Evolutionary conservation across 2,797 vertebrate species (phyloP).

Genomic region (Coracias cyanogaster): DNA sequence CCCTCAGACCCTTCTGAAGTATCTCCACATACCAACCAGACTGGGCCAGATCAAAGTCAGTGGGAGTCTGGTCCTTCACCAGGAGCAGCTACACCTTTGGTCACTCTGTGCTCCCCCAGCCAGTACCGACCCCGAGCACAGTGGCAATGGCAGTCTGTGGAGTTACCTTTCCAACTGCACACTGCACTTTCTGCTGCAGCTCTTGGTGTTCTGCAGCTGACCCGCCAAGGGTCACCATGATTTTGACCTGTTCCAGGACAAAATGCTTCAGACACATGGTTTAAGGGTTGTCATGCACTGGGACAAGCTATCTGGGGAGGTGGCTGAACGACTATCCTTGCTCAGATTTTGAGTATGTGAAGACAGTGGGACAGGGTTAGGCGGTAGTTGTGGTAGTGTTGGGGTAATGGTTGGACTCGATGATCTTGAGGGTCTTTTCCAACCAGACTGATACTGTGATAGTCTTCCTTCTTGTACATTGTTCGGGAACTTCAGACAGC

Average conservation of each 20-base stretch:
- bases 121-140: rapidly evolving
- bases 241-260: neutral
- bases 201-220: rapidly evolving
- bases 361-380: too few relatives aligned
- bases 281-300: too few relatives aligned
- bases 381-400: too few relatives aligned
- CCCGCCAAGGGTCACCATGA: rapidly evolving
- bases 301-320: too few relatives aligned
- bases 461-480: neutral
- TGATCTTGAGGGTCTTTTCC: too few relatives aligned
- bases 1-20: neutral
- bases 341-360: too few relatives aligned
- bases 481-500: neutral
- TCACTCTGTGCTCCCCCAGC: neutral
- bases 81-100: neutral
- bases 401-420: too few relatives aligned
- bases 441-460: too few relatives aligned
- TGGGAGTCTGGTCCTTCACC: neutral
- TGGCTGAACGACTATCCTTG: too few relatives aligned
- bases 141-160: neutral
- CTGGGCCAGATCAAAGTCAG: rapidly evolving
- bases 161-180: rapidly evolving
- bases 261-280: neutral
- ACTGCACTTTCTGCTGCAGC: rapidly evolving
- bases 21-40: neutral